A percentile compares a stretch with the other conserved stretches of the same genome.
These are phyloP conservation scores for Istiophorus platypterus DNA, from an alignment of 2,113 vertebrate genomes.

Conservation along the genomic window DNA sequence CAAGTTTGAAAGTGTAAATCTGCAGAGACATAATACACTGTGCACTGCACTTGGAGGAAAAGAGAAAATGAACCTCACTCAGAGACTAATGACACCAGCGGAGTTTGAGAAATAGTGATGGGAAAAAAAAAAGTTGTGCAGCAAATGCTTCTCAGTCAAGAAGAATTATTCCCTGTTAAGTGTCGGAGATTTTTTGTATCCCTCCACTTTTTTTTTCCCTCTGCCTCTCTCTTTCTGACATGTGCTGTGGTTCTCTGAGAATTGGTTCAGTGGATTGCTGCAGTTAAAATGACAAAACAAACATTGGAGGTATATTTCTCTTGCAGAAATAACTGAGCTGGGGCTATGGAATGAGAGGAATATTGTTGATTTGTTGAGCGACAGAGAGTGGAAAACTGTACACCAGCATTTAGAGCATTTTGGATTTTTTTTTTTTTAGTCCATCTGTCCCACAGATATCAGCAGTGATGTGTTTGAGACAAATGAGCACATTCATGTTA, in stretches of 20 bases:
- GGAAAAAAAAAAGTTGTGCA: constrained; percentile 56
- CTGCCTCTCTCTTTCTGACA: constrained; percentile 46
- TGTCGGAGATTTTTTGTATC: constrained; percentile 27
- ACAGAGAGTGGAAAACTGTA: constrained; percentile 30
- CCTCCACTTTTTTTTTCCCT: constrained; percentile 16
- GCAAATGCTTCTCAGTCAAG: constrained; percentile 65
- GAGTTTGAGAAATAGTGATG: constrained; percentile 69
- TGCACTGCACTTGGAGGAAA: constrained; percentile 43
- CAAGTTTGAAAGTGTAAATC: constrained; percentile 69
- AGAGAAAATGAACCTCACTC: constrained; percentile 63
- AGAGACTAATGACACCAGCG: constrained; percentile 71
- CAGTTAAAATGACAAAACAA: constrained; percentile 75
- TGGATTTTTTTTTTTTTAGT: constrained; percentile 58
- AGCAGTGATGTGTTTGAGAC: constrained; percentile 20
- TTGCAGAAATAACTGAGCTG: constrained; percentile 54
- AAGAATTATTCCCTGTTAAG: constrained; percentile 71
- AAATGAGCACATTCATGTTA: constrained; percentile 44
- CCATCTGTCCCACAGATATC: constrained; percentile 36
- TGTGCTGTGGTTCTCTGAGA: constrained; percentile 60
- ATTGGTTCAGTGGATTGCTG: constrained; percentile 68
- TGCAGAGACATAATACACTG: constrained; percentile 57
- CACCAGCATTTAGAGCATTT: constrained; percentile 50
- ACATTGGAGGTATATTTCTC: constrained; percentile 72
- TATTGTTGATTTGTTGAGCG: constrained; percentile 39
- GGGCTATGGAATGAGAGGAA: constrained; percentile 42